Conservation (phyloP, 2,113 vertebrate species). For the Aptenodytes forsteri region DNA sequence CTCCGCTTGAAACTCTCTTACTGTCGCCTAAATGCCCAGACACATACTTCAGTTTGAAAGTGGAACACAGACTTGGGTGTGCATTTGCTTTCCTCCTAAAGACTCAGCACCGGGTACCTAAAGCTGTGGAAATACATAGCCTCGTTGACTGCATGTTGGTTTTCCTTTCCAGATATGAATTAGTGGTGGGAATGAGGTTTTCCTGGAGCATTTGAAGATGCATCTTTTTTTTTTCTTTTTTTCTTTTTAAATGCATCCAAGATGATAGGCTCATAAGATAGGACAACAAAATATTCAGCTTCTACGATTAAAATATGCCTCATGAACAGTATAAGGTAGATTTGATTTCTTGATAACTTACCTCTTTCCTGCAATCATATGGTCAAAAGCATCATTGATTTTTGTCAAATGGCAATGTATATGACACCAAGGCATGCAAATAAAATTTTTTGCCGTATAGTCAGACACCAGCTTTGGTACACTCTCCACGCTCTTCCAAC, state of each 20-base stretch:
- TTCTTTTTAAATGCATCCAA: background rate
- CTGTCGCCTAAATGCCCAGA: background rate
- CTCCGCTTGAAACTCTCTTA: background rate
- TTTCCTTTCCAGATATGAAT: background rate
- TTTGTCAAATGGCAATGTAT: constrained; percentile 76
- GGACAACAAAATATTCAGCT: background rate
- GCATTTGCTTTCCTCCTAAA: background rate
- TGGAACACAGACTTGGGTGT: background rate
- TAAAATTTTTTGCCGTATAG: constrained; percentile 80
- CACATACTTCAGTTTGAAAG: background rate
- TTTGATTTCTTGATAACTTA: constrained; percentile 17
- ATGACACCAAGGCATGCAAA: constrained; percentile 79
- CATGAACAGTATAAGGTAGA: background rate
- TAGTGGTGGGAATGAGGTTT: background rate
- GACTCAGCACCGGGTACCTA: background rate
- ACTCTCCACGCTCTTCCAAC: constrained; percentile 77
- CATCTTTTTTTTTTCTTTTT: background rate
- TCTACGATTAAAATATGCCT: background rate
- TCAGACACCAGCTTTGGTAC: constrained; percentile 75
- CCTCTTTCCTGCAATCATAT: constrained; percentile 78
- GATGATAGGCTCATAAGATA: background rate
- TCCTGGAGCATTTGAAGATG: background rate
- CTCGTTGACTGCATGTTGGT: background rate
- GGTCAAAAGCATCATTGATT: constrained; percentile 79
- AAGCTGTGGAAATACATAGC: background rate